Percentiles rank a stretch among this genome's conserved stretches.
phyloP scores from a whole-genome alignment of 2,888 invertebrate species.

The Cantharis flavilabris region DNA sequence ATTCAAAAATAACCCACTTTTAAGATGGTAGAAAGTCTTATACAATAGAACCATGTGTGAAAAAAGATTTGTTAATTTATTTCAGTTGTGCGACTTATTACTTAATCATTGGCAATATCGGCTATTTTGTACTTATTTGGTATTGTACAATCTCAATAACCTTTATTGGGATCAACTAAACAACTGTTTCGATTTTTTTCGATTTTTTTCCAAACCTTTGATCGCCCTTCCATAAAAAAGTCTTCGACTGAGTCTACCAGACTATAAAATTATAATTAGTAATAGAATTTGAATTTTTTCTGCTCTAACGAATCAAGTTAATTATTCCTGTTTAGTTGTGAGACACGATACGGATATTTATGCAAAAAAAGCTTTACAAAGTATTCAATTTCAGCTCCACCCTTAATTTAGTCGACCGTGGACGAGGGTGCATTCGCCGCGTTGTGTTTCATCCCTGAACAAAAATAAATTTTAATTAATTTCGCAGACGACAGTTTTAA shows the following conservation, averaged over 20 bases:
- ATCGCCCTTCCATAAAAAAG: not conserved
- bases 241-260: not conserved
- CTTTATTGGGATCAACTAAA: not conserved
- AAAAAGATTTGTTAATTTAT: not conserved
- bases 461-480: not conserved
- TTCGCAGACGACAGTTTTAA: not conserved
- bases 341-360: not conserved
- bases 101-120: not conserved
- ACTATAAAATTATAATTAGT: conserved; percentile 1
- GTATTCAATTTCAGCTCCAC: not conserved
- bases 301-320: not conserved
- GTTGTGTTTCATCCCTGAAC: not conserved
- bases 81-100: not conserved
- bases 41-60: not conserved
- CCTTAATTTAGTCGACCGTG: not conserved
- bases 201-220: not conserved
- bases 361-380: not conserved
- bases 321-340: not conserved
- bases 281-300: not conserved
- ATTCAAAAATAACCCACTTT: not conserved
- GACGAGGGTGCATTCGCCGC: not conserved
- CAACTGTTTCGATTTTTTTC: not conserved
- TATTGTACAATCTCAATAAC: not conserved
- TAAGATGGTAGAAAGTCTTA: not conserved
- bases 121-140: not conserved